Evolutionary conservation across 1,140 invertebrate species (phyloP).

Genomic region (Drosophila takahashii): DNA sequence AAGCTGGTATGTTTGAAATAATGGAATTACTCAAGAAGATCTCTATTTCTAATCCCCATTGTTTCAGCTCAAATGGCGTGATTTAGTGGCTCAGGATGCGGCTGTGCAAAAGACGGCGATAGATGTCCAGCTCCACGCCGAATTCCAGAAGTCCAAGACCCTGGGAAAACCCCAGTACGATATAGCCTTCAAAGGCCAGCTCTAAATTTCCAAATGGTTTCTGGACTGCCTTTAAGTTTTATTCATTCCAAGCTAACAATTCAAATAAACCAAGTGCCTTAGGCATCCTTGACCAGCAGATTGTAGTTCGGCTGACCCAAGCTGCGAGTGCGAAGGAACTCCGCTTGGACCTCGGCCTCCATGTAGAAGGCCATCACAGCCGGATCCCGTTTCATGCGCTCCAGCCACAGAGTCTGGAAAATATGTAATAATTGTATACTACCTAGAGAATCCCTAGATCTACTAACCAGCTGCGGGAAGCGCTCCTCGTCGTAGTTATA

Average conservation of each 20-base stretch:
- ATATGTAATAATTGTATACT: background rate
- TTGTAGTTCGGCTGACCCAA: conserved; percentile 69
- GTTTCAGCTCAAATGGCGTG: conserved; percentile 86
- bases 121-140: conserved; percentile 89
- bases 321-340: conserved; percentile 85
- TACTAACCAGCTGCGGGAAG: conserved; percentile 79
- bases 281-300: conserved; percentile 67
- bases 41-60: background rate
- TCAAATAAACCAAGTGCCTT: conserved; percentile 29
- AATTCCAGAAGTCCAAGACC: conserved; percentile 88
- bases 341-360: conserved; percentile 89
- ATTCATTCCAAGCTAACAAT: conserved; percentile 42
- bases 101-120: conserved; percentile 89
- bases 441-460: background rate
- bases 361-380: conserved; percentile 89
- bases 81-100: conserved; percentile 89
- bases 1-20: conserved; percentile 31
- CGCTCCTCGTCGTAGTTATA: conserved; percentile 79
- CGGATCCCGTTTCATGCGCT: conserved; percentile 89
- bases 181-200: conserved; percentile 76
- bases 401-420: conserved; percentile 88
- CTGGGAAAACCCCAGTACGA: conserved; percentile 90
- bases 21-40: background rate
- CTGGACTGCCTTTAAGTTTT: conserved; percentile 29
- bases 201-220: conserved; percentile 9